Percentiles rank a stretch among this genome's conserved stretches.
Conservation (phyloP, 2,797 vertebrate genomes). For the Synaphobranchus kaupii region DNA sequence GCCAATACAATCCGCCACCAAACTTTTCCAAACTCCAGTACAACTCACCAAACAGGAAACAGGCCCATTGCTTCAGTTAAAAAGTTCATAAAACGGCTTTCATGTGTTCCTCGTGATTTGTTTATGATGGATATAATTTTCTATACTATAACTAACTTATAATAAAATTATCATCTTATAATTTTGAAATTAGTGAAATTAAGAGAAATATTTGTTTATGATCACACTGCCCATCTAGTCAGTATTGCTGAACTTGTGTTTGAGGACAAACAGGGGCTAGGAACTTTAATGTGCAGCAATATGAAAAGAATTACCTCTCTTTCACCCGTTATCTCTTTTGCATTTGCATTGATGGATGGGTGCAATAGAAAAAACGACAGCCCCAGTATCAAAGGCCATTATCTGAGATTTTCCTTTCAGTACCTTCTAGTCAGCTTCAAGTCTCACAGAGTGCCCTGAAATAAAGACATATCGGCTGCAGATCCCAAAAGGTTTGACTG, state of each 20-base stretch:
- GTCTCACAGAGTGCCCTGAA: conserved; percentile 56
- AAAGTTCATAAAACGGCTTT: not conserved
- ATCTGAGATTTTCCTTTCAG: conserved; percentile 54
- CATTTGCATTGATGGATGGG: conserved; percentile 61
- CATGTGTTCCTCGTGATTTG: not conserved
- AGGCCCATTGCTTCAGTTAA: not conserved
- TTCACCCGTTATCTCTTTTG: conserved; percentile 46
- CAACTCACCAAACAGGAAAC: too few relatives aligned
- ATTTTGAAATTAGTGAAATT: not conserved
- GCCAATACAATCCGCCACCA: too few relatives aligned
- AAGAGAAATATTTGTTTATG: not conserved
- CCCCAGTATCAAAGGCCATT: conserved; percentile 62
- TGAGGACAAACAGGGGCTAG: conserved; percentile 25
- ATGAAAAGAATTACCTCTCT: conserved; percentile 40
- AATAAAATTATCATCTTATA: not conserved
- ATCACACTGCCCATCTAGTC: not conserved
- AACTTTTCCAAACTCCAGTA: too few relatives aligned
- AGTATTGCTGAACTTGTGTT: not conserved
- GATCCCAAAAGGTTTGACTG: conserved; percentile 31
- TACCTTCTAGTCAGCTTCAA: conserved; percentile 56
- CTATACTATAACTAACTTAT: not conserved
- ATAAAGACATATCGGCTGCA: conserved; percentile 49
- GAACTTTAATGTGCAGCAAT: conserved; percentile 43
- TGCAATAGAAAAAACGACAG: conserved; percentile 49
- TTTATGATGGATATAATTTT: not conserved